These are phyloP conservation scores for Cololabis saira DNA, from an alignment of 2,113 vertebrate species.

Conservation along the genomic window DNA sequence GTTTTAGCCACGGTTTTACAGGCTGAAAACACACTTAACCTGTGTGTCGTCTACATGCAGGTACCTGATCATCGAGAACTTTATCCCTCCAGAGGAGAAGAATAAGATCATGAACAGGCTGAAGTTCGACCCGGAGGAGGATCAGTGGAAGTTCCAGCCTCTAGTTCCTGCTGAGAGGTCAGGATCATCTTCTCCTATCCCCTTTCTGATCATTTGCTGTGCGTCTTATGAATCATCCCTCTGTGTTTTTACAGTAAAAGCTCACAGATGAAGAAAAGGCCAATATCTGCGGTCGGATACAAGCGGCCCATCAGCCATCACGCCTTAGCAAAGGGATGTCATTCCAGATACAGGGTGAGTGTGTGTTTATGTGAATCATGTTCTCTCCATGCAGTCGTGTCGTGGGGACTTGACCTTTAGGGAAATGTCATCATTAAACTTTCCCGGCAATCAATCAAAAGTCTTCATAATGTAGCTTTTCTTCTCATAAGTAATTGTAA, in stretches of 20 bases:
- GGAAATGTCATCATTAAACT: too few relatives aligned
- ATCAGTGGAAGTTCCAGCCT: constrained; percentile 97
- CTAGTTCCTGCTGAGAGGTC: constrained; percentile 89
- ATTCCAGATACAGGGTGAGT: constrained; percentile 92
- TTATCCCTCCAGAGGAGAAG: constrained; percentile 98
- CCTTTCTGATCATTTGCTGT: neutral
- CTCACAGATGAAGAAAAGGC: constrained; percentile 93
- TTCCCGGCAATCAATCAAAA: too few relatives aligned
- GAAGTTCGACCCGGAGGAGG: constrained; percentile 92
- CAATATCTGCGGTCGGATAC: constrained; percentile 92
- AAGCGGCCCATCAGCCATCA: constrained; percentile 97
- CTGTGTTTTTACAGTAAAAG: constrained; percentile 72
- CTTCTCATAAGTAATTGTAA: too few relatives aligned
- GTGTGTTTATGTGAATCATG: too few relatives aligned
- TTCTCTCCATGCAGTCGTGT: neutral
- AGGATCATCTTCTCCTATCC: constrained; percentile 33
- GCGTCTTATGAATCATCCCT: neutral
- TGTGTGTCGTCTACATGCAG: constrained; percentile 68
- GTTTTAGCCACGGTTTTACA: too few relatives aligned
- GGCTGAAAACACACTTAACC: neutral
- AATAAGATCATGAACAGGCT: constrained; percentile 99
- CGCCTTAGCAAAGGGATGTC: constrained; percentile 92
- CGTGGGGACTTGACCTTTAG: too few relatives aligned
- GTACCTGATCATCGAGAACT: constrained; percentile 98
- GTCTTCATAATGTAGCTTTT: too few relatives aligned